Evolutionary conservation across 2,113 vertebrate species (phyloP).

Genomic region (Fregetta grallaria): DNA sequence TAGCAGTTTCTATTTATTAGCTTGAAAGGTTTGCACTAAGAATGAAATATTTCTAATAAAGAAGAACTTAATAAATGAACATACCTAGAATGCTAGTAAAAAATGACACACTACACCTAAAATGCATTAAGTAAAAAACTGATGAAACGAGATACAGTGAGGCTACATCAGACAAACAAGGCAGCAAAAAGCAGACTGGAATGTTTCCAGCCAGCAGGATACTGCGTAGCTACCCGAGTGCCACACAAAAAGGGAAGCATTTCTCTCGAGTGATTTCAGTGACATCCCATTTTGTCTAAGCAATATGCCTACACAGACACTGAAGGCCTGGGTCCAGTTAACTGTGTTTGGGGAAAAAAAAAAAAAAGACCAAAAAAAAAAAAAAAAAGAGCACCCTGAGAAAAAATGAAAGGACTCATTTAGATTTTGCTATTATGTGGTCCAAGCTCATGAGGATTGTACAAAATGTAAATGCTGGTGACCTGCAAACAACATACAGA

Average conservation of each 20-base stretch:
- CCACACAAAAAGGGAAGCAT: neutral
- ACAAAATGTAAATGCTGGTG: neutral
- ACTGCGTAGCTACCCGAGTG: fast-evolving
- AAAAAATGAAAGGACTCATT: neutral
- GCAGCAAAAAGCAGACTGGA: neutral
- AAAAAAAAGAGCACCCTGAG: neutral
- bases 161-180: neutral
- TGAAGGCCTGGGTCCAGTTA: neutral
- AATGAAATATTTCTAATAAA: neutral
- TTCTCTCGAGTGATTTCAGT: neutral
- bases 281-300: neutral
- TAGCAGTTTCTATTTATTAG: neutral
- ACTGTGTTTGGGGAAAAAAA: fast-evolving
- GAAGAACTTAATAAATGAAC: neutral
- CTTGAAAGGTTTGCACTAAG: neutral
- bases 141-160: neutral
- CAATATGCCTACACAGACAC: neutral
- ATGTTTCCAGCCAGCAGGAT: neutral
- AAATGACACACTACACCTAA: neutral
- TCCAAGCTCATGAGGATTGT: neutral
- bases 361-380: neutral
- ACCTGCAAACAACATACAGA: neutral
- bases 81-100: neutral
- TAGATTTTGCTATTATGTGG: neutral
- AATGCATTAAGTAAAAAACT: neutral